A percentile compares a stretch with the other conserved stretches of the same genome.
Conservation (phyloP, 2,113 vertebrate species). For the Copsychus sechellarum region DNA sequence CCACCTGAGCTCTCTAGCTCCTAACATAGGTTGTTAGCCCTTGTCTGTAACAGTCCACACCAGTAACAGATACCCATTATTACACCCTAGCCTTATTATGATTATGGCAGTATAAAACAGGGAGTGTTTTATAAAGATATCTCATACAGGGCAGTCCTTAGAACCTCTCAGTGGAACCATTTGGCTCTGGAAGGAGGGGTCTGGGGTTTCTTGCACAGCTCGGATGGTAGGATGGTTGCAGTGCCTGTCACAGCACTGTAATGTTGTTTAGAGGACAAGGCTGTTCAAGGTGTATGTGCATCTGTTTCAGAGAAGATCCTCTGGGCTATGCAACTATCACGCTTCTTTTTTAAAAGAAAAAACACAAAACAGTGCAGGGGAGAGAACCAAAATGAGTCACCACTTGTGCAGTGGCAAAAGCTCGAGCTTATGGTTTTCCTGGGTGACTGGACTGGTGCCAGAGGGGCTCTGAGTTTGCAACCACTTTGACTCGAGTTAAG, state of each 20-base stretch:
- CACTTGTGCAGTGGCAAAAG: background rate
- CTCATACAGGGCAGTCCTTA: background rate
- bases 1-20: background rate
- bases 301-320: background rate
- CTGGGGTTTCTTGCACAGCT: background rate
- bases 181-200: background rate
- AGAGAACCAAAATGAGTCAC: background rate
- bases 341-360: background rate
- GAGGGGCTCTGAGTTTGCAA: slow-evolving; percentile 10
- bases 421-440: background rate
- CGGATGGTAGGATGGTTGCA: background rate
- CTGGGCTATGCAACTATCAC: background rate
- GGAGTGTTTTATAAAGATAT: background rate
- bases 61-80: background rate
- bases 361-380: background rate
- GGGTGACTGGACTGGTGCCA: background rate
- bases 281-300: background rate
- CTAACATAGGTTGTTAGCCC: rapidly evolving
- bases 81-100: background rate
- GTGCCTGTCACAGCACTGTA: background rate
- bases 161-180: background rate
- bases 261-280: background rate
- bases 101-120: background rate
- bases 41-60: background rate
- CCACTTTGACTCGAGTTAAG: slow-evolving; percentile 3